Evolutionary conservation across 64 coral and sea anemone species (phyloP), one percentile per base, ranked within the genome.

Genomic region (Pachyseris speciosa): DNA sequence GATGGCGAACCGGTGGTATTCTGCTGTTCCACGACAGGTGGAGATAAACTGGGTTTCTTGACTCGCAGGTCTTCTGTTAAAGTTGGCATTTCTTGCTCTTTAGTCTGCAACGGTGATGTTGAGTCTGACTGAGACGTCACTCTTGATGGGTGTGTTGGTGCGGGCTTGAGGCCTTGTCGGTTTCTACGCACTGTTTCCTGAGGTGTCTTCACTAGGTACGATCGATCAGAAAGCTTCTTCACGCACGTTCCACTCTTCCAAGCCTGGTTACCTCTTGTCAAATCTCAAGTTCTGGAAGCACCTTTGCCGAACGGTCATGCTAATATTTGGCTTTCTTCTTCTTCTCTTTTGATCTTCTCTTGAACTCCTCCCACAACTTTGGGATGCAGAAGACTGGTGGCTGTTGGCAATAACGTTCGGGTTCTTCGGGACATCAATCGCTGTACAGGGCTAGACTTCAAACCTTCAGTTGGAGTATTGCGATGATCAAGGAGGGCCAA

Each of bases 171-270:
- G 51, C 31, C 60, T 78, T 78, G 49, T 43, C 60, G 30, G 47
- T 75, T 89, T 78, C 87, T 52, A 36, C 73, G 87, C 37, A 89
- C 55, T 78, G 41, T 52, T 78, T 79, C 34, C 16, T 29, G 30
- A 43, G 27, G 33, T 31, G 72, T 78, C 70, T 78, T 64, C 37
- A 89, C 87, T 53, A 89, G 68, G 49, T 89, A 65, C 38, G 87
- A 89, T 28, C 59, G 73, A 60, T 89, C 73, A 42, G 87, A 78
- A 28, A 78, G 48, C 75, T 89, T 89, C 57, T 89, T 34, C 53
- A 89, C 73, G 65, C 87, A 89, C 37, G 26, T 89, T 40, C 72
- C 87, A 64, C 52, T 89, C 69, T 71, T 89, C 73, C 87, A 78
- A 26, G 87, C 26, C 48, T 75, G 55, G 53, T 33, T 89, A 10